Evolutionary conservation across 2,797 vertebrate species (phyloP), one percentile per base, ranked within the genome.

Genomic region (Anguilla pacifica): DNA sequence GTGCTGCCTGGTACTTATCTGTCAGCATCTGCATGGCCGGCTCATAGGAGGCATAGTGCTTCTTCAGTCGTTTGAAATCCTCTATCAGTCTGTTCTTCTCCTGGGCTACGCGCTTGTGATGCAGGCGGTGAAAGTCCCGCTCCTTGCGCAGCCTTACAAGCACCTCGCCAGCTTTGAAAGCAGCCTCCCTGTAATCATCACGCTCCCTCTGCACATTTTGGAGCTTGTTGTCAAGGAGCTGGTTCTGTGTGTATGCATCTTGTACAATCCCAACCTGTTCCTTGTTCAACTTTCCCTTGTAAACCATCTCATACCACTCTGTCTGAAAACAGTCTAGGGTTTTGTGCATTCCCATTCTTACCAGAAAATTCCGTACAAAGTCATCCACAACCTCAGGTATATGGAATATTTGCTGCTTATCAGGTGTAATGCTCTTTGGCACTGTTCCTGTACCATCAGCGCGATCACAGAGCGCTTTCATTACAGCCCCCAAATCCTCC

Each of bases 241-340:
- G 95, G 92, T 96, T 97, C 77, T 93, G 94, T 0, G 46, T 91
- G 89, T 97, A 97, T 17, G 95, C 95, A 3, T 96, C 89, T 53
- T 97, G 97, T 28, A 98, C 95, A 51, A 93, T 91, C 0, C 88
- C 96, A 13, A 79, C 9, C 35, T 87, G 89, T 13, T 88, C 89
- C 0, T 90, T 49, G n/a, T 93, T 89, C 17, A 96, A 31, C 25
- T 90, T 28, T 28, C 97, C 97, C 89, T 93, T 97, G 86, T 97
- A 92, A 25, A 91, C 85, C 90, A 97, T 92, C 87, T 98, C 97
- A 9, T 95, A 96, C 98, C 98, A 98, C 96, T 99, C 98, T 0
- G 93, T 95, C 74, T 99, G 97, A 91, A 99, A 99, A 93, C 96
- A 97, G 85, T 97, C 91, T 6, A 99, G 93, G 0, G 98, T 99